A percentile compares a stretch with the other conserved stretches of the same genome.
Evolutionary conservation across 2,797 vertebrate genomes (phyloP).

Genomic region (Cirrhinus molitorella): DNA sequence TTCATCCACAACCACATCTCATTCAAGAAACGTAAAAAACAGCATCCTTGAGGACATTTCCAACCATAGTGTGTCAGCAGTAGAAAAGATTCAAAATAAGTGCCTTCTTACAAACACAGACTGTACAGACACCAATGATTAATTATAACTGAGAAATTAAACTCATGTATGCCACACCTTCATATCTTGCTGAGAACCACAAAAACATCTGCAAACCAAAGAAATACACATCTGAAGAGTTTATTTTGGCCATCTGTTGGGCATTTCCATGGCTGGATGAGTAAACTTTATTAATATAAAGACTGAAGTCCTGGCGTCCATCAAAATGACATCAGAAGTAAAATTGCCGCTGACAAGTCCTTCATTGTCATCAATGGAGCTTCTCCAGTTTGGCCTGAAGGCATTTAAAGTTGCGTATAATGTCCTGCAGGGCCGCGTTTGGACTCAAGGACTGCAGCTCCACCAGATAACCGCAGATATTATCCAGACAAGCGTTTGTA

Average conservation of each 20-base stretch:
- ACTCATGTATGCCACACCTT: background rate
- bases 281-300: constrained; percentile 1
- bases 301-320: background rate
- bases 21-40: background rate
- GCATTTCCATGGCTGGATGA: background rate
- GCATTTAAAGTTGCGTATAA: constrained; percentile 92
- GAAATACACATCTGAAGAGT: background rate
- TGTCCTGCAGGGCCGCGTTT: constrained; percentile 83
- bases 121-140: background rate
- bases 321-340: background rate
- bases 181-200: background rate
- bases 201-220: background rate
- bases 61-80: background rate
- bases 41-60: background rate
- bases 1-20: background rate
- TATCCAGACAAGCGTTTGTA: constrained; percentile 93
- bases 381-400: constrained; percentile 95
- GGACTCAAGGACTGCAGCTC: constrained; percentile 95
- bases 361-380: constrained; percentile 80
- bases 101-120: background rate
- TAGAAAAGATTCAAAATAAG: constrained; percentile 2
- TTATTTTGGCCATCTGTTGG: background rate
- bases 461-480: constrained; percentile 94
- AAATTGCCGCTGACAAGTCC: background rate
- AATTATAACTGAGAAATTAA: background rate